Evolutionary conservation across 2,888 invertebrate genomes (phyloP).

Genomic region (Hesperia comma): DNA sequence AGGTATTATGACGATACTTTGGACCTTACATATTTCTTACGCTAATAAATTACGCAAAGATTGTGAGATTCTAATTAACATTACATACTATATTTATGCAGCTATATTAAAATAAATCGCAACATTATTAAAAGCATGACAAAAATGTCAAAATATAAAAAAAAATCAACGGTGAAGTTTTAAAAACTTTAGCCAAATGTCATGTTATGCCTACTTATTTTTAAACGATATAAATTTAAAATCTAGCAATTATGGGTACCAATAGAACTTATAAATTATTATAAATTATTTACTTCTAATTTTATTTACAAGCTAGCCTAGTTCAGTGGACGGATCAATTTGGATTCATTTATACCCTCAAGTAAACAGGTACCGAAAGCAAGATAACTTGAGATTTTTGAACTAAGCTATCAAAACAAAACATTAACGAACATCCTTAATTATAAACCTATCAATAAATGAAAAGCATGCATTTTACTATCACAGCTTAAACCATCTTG

Average conservation of each 20-base stretch:
- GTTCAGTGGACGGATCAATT: constrained; percentile 36
- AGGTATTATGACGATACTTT: constrained; percentile 79
- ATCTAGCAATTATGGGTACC: background rate
- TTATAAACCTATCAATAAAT: constrained; percentile 25
- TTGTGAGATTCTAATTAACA: background rate
- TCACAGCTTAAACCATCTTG: constrained; percentile 58
- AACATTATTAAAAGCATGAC: too few species aligned
- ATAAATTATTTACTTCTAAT: constrained; percentile 36
- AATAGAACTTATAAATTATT: constrained; percentile 22
- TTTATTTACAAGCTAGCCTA: constrained; percentile 41
- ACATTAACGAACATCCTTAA: background rate
- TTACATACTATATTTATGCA: too few species aligned
- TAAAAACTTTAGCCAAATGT: too few species aligned
- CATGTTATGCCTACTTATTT: too few species aligned
- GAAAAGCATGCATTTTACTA: constrained; percentile 61
- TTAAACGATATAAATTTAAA: too few species aligned
- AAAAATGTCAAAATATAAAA: too few species aligned
- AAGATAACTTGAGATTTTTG: background rate
- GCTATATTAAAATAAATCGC: too few species aligned
- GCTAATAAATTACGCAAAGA: background rate
- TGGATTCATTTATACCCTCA: constrained; percentile 7
- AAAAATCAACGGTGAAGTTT: too few species aligned
- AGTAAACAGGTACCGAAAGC: constrained; percentile 9
- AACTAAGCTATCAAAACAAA: background rate
- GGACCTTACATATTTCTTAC: constrained; percentile 49